Conservation (phyloP, 2,113 vertebrate species). For the Alligator mississippiensis region DNA sequence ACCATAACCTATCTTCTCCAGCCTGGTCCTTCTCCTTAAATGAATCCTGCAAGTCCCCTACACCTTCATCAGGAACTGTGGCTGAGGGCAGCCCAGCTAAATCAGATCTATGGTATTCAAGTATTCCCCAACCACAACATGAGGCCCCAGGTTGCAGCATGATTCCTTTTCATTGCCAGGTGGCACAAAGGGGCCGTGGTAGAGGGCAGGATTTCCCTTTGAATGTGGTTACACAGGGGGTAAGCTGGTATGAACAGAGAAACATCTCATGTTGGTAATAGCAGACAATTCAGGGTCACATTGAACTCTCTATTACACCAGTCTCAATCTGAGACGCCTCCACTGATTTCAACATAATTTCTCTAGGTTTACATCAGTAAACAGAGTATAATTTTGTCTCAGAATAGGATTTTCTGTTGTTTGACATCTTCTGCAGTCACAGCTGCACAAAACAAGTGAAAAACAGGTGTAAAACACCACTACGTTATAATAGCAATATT, state of each 20-base stretch:
- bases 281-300: background rate
- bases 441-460: background rate
- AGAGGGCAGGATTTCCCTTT: background rate
- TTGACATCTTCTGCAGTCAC: background rate
- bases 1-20: background rate
- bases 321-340: background rate
- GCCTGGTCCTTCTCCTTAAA: background rate
- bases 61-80: background rate
- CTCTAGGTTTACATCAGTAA: background rate
- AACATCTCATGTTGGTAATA: background rate
- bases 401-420: background rate
- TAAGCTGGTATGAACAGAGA: background rate
- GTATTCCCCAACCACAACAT: background rate
- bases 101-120: background rate
- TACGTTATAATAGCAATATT: background rate
- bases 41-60: accelerated
- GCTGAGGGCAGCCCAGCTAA: background rate
- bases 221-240: background rate
- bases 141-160: background rate
- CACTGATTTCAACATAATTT: background rate
- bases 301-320: accelerated
- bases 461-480: background rate
- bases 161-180: background rate
- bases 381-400: background rate
- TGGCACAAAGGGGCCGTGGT: background rate